Base-by-base conservation (phyloP, 2,113 vertebrate species). In the Chloropsis cyanopogon region DNA sequence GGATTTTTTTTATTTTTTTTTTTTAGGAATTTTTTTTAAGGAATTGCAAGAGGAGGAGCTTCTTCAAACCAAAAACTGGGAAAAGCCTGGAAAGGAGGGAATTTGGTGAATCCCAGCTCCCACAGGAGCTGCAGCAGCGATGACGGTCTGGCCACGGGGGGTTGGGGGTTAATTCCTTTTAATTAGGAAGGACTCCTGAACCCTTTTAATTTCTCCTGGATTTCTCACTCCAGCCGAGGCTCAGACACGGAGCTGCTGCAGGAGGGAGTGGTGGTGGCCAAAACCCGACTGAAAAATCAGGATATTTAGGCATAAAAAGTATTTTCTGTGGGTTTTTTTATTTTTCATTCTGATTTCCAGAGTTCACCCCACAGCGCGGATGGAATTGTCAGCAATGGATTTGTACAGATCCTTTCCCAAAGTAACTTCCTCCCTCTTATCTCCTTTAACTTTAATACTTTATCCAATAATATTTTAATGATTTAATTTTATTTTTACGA, bases 301-400 rank as follows among this genome's bases (percentile, higher is more conserved):
- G 4, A 3, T 17, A 3, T 86, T 73, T 5, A 28, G 37, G 2
- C 1, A 0, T 12, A 9, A 57, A 69, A 84, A 31, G 3, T 2
- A 3, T 25, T 33, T 81, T 24, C 6, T 44, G 22, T 12, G 23
- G 35, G 28, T 5, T 3, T 53, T 29, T 26, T 17, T 53, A 35
- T 8, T 23, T 16, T 20, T 12, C 3, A 2, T 80, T 23, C 26
- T 1, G 6, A 7, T 50, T 33, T 64, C 6, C 44, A 2, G 3
- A 22, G 46, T 26, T 31, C 49, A 1, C 10, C 59, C 57, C 14
- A 0, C 26, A 1, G 65, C 1, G 3, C 86, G 10, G 82, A 11
- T 20, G 21, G 16, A 75, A 21, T 24, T 1, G 12, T 13, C 17
- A 1, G 68, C 41, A 6, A 3, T 54, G 31, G 10, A 22, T 66